Conservation (phyloP, 2,888 invertebrate species). For the Polymixis flavicincta region DNA sequence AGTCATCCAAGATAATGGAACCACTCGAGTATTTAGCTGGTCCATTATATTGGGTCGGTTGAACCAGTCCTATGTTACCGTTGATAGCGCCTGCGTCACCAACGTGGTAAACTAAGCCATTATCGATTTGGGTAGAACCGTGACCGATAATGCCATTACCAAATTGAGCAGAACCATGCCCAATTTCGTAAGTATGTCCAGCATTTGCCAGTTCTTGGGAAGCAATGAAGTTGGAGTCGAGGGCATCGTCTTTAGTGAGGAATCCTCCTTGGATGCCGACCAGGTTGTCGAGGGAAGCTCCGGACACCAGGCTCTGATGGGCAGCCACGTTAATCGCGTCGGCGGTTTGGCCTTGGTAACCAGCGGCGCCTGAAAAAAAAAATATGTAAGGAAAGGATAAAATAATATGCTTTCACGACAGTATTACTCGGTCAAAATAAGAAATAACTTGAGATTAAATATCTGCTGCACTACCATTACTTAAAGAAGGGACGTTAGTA, state of each 20-base stretch:
- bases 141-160: slow-evolving; percentile 48
- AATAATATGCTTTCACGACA: neutral
- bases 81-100: slow-evolving; percentile 54
- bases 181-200: slow-evolving; percentile 66
- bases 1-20: slow-evolving; percentile 85
- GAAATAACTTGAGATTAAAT: neutral
- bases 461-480: too few species aligned
- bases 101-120: slow-evolving; percentile 70
- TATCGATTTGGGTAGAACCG: slow-evolving; percentile 48
- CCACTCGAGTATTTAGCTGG: slow-evolving; percentile 83
- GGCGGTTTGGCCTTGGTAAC: slow-evolving; percentile 87
- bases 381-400: neutral
- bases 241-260: slow-evolving; percentile 78
- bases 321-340: slow-evolving; percentile 87
- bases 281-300: slow-evolving; percentile 84
- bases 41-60: slow-evolving; percentile 78
- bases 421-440: neutral
- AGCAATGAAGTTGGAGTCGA: slow-evolving; percentile 84
- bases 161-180: slow-evolving; percentile 59
- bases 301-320: slow-evolving; percentile 86
- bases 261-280: slow-evolving; percentile 87
- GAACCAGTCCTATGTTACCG: slow-evolving; percentile 78
- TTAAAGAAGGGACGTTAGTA: too few species aligned
- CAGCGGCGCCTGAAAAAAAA: slow-evolving; percentile 82
- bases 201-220: slow-evolving; percentile 81